Conservation (phyloP, 1,140 invertebrate genomes). For the Leptestheria dahalacensis region DNA sequence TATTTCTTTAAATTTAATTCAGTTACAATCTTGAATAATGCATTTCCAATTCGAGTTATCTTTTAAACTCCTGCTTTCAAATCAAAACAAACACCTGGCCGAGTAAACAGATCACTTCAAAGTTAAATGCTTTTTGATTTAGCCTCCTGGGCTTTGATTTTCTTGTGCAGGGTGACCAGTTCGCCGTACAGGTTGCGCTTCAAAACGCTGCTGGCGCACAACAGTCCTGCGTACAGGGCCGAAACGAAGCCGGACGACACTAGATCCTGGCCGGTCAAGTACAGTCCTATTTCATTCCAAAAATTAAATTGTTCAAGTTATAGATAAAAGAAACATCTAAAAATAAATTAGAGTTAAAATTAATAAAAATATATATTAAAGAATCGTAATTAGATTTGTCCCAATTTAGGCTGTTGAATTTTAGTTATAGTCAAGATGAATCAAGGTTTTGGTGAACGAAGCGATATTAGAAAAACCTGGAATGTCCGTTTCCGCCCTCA, state of each 20-base stretch:
- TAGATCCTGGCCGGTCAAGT: constrained; percentile 29
- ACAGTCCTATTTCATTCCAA: no score
- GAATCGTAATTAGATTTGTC: not conserved
- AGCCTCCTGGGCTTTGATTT: not conserved
- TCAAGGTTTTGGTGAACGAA: no score
- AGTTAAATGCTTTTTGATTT: not conserved
- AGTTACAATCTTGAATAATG: no score
- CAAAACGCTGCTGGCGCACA: constrained; percentile 26
- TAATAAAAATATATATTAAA: not conserved
- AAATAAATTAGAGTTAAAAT: not conserved
- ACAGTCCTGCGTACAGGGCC: constrained; percentile 27
- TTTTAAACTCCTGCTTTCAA: no score
- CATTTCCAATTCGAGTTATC: no score
- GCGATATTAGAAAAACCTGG: constrained; percentile 25
- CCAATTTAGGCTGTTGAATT: no score
- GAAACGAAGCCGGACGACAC: constrained; percentile 29
- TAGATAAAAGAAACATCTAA: not conserved
- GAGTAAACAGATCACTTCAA: not conserved
- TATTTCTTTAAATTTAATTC: no score
- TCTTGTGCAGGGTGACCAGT: constrained; percentile 19
- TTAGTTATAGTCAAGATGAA: no score
- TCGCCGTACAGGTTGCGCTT: constrained; percentile 28
- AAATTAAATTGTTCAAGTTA: not conserved
- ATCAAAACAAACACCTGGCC: no score
- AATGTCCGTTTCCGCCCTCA: constrained; percentile 29